Conservation (phyloP, 2,113 vertebrate species). For the Urocolius indicus region DNA sequence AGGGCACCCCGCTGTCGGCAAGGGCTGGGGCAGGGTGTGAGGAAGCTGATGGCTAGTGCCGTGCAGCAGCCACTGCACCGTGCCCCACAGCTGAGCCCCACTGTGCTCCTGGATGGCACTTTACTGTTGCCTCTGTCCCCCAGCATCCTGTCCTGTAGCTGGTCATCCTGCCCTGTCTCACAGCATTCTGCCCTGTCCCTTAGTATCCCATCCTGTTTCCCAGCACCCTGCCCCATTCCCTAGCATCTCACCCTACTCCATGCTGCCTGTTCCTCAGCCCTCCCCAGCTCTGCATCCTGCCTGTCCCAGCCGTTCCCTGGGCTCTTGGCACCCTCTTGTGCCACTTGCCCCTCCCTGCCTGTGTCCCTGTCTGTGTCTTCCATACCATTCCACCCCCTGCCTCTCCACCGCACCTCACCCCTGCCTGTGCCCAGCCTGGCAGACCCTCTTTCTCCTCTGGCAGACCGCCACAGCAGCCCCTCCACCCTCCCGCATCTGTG, state of each 20-base stretch:
- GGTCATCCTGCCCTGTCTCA: neutral
- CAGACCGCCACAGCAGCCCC: neutral
- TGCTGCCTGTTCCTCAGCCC: neutral
- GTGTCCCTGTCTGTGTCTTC: neutral
- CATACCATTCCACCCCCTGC: neutral
- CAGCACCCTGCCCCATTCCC: neutral
- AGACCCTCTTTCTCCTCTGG: neutral
- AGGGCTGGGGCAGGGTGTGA: neutral
- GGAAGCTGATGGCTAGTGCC: neutral
- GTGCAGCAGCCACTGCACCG: neutral
- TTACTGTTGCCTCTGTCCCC: neutral
- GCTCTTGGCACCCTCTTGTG: neutral
- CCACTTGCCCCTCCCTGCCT: neutral
- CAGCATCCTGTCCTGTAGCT: neutral
- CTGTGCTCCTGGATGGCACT: neutral
- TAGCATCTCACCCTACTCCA: neutral
- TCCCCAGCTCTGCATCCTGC: neutral
- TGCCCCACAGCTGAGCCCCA: neutral
- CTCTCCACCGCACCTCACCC: neutral
- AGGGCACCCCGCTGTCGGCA: fast-evolving
- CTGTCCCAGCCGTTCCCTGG: neutral
- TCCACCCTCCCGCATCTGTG: neutral
- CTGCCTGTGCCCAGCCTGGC: neutral
- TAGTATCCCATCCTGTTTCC: neutral
- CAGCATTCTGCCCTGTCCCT: neutral